phyloP scores from a whole-genome alignment of 2,888 invertebrate genomes.

The Panopea generosa region DNA sequence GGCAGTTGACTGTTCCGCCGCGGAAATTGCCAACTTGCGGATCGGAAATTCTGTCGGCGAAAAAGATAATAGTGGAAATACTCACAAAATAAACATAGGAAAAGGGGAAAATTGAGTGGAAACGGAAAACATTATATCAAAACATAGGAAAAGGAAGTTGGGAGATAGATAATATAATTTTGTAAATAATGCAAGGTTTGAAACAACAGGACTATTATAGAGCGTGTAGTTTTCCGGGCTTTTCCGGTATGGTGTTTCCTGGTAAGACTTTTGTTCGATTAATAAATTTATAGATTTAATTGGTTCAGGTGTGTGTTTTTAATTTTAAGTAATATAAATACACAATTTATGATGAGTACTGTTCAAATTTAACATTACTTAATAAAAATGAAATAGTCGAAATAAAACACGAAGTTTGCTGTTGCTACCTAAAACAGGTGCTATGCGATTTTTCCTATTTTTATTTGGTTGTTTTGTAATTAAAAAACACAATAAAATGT shows the following conservation, averaged over 20 bases:
- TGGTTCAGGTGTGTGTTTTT: too few relatives aligned
- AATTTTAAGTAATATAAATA: too few relatives aligned
- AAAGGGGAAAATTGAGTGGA: constrained; percentile 59
- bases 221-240: constrained; percentile 80
- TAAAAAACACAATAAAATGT: too few relatives aligned
- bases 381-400: too few relatives aligned
- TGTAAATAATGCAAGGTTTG: constrained; percentile 77
- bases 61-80: constrained; percentile 74
- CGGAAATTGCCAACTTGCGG: constrained; percentile 77
- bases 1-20: constrained; percentile 73
- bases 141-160: constrained; percentile 45
- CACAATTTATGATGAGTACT: too few relatives aligned
- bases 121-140: constrained; percentile 47
- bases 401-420: too few relatives aligned
- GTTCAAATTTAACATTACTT: too few relatives aligned
- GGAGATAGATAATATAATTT: constrained; percentile 58
- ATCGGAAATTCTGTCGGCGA: constrained; percentile 73
- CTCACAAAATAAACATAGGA: constrained; percentile 60
- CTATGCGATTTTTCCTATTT: too few relatives aligned
- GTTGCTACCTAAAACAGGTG: too few relatives aligned
- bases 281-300: too few relatives aligned
- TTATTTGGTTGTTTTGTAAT: too few relatives aligned
- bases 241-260: constrained; percentile 81
- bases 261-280: constrained; percentile 75
- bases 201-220: constrained; percentile 83